A percentile compares a stretch with the other conserved stretches of the same genome.
These are phyloP conservation scores for Agapornis canus DNA, from an alignment of 2,797 vertebrate genomes.

Conservation along the genomic window DNA sequence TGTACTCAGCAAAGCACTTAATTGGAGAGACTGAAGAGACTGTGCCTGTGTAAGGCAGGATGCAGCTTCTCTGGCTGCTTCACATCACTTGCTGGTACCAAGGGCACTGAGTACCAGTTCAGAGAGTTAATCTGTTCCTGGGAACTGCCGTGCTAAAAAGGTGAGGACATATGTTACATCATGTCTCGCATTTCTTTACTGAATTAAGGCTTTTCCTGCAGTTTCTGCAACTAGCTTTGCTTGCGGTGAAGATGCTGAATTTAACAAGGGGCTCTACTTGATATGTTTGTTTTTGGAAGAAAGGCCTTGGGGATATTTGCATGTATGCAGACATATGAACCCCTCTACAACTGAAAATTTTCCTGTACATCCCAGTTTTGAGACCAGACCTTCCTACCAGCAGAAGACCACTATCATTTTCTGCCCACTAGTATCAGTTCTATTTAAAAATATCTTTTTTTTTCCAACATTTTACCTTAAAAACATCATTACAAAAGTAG, in stretches of 20 bases:
- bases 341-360: background rate
- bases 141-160: background rate
- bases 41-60: background rate
- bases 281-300: background rate
- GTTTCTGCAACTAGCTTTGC: background rate
- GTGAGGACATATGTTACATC: background rate
- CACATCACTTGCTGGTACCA: background rate
- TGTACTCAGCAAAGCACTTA: background rate
- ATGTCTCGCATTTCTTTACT: background rate
- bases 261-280: background rate
- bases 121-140: background rate
- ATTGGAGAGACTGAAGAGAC: background rate
- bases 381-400: background rate
- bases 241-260: background rate
- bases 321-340: fast-evolving
- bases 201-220: background rate
- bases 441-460: background rate
- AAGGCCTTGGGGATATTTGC: background rate
- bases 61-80: background rate
- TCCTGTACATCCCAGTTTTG: background rate
- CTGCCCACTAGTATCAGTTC: background rate
- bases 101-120: background rate
- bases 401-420: background rate
- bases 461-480: background rate
- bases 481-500: background rate